Evolutionary conservation across 2,888 invertebrate genomes (phyloP).

Genomic region (Drosophila lutescens): DNA sequence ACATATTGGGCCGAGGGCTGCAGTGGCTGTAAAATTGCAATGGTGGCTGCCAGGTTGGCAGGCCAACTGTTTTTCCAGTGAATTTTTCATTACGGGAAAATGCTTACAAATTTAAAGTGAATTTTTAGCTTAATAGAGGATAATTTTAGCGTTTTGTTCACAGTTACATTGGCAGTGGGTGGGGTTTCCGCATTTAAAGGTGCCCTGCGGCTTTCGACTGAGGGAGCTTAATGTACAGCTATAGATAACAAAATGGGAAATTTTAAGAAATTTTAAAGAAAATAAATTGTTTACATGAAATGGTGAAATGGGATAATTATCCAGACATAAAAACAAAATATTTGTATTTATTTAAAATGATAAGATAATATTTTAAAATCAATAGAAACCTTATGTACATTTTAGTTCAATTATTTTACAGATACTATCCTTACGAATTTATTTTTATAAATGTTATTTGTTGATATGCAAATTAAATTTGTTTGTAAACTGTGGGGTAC

Average conservation of each 20-base stretch:
- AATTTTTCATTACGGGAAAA: conserved; percentile 26
- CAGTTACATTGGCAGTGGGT: conserved; percentile 15
- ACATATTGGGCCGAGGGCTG: conserved; percentile 37
- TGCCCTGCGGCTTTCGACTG: not conserved
- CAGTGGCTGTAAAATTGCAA: conserved; percentile 30
- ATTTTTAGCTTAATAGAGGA: conserved; percentile 27
- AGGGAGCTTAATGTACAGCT: not conserved
- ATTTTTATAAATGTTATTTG: too few relatives aligned
- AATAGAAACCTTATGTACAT: too few relatives aligned
- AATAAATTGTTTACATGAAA: too few relatives aligned
- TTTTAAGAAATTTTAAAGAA: not conserved
- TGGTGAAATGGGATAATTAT: too few relatives aligned
- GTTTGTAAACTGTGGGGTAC: too few relatives aligned
- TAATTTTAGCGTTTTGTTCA: conserved; percentile 23
- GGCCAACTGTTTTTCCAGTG: conserved; percentile 23
- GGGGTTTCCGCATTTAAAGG: conserved; percentile 17
- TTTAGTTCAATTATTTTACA: too few relatives aligned
- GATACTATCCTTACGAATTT: too few relatives aligned
- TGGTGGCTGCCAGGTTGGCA: conserved; percentile 16
- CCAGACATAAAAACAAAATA: too few relatives aligned
- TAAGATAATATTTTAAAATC: too few relatives aligned
- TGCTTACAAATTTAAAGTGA: conserved; percentile 25
- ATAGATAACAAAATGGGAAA: not conserved
- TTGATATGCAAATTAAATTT: too few relatives aligned
- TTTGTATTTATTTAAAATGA: too few relatives aligned